These are phyloP conservation scores for Drosophila merina DNA, from an alignment of 2,888 invertebrate genomes.

Conservation along the genomic window DNA sequence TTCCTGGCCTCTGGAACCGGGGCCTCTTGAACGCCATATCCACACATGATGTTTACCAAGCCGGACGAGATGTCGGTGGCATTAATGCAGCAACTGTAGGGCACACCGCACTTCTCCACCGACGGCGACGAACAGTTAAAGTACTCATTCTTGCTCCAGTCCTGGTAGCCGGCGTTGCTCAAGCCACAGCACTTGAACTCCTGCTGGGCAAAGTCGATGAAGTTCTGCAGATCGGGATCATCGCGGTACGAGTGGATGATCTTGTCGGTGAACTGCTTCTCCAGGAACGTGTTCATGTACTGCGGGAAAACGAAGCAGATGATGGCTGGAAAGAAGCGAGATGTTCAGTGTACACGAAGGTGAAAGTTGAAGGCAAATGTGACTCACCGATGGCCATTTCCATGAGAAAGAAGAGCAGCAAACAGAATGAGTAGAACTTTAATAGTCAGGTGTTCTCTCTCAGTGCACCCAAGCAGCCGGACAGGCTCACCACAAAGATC, in stretches of 20 bases:
- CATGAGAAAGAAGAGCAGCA: conserved; percentile 93
- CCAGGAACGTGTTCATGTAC: conserved; percentile 92
- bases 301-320: conserved; percentile 97
- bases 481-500: conserved; percentile 96
- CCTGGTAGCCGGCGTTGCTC: conserved; percentile 95
- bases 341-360: background rate
- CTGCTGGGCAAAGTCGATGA: conserved; percentile 97
- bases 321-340: conserved; percentile 86
- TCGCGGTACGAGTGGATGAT: conserved; percentile 96
- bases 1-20: conserved; percentile 95
- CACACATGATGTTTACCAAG: conserved; percentile 96
- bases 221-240: conserved; percentile 96
- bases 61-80: conserved; percentile 94
- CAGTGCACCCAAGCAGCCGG: conserved; percentile 91
- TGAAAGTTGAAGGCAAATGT: background rate
- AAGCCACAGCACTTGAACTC: conserved; percentile 94
- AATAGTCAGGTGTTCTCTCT: conserved; percentile 96
- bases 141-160: conserved; percentile 98
- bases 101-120: conserved; percentile 95
- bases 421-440: conserved; percentile 95
- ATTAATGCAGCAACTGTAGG: conserved; percentile 97
- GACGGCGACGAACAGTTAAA: conserved; percentile 97
- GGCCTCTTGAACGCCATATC: conserved; percentile 93
- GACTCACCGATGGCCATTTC: conserved; percentile 90
- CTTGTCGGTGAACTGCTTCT: conserved; percentile 94